Base-by-base conservation (phyloP, 2,888 invertebrate species). In the Clistopyga incitator region DNA sequence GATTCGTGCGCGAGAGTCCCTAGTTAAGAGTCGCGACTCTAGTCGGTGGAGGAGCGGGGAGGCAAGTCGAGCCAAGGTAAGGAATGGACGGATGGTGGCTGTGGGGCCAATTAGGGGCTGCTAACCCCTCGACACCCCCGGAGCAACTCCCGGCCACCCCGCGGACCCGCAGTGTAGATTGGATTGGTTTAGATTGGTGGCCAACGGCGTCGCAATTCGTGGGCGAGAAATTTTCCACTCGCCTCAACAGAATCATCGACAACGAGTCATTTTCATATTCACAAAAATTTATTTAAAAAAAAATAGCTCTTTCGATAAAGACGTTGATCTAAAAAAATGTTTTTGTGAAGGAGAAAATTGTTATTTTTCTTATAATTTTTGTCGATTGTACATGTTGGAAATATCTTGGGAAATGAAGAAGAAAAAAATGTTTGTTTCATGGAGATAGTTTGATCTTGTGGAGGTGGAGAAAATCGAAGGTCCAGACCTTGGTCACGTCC, bases 81-180 rank as follows among this genome's bases (percentile, higher is more conserved):
- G 86, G 86, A 86, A 87, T 83, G 86, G 84, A 87, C 85, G 86
- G 87, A 89, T 88, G 87, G 86, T 84, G 88, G 86, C 87, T 89
- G 88, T 87, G 88, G 90, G 89, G 90, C 90, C 90, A 91, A 91
- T 91, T 91, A 90, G 89, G 88, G 86, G 86, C 85, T 87, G 86
- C 89, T 87, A 87, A 88, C 88, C 89, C 89, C 88, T 89, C 89
- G 83, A 87, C 89, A 88, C 89, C 88, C 90, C 88, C 86, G 84
- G 85, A 86, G 86, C 87, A 86, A 86, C 86, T 85, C 85, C 87
- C 87, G 74, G 83, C 87, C 88, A 86, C 83, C 86, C 85, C 84
- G 85, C 85, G 87, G 86, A 87, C 89, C 90, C 88, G 89, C 89
- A 90, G 88, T 88, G 88, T 89, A 88, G 89, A 90, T 90, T 90